These are phyloP conservation scores for Cistogaster globosa DNA, from an alignment of 2,888 invertebrate species.

Conservation along the genomic window DNA sequence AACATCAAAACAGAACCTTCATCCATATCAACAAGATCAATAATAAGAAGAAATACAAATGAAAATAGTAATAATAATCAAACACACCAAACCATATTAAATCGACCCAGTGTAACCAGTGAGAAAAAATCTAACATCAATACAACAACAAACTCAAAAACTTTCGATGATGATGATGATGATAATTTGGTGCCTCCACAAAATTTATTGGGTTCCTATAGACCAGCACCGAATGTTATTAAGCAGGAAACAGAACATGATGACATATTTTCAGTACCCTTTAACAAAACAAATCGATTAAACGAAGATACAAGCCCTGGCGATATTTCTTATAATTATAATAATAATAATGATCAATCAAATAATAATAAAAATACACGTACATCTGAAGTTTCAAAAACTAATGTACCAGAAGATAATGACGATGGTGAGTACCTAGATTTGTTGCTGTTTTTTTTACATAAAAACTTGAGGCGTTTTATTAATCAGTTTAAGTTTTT, in stretches of 20 bases:
- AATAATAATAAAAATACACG: not conserved
- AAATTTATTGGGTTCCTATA: conserved; percentile 39
- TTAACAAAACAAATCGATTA: not conserved
- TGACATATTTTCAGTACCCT: conserved; percentile 53
- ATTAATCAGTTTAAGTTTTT: too few species aligned
- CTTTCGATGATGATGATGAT: conserved; percentile 35
- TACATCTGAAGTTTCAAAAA: not conserved
- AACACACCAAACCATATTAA: not conserved
- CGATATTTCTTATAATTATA: not conserved
- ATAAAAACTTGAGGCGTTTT: too few species aligned
- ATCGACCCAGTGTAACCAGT: not conserved
- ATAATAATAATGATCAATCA: not conserved
- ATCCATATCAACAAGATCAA: not conserved
- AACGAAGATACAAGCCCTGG: not conserved
- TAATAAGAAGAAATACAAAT: not conserved
- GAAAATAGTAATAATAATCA: not conserved
- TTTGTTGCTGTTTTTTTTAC: not conserved
- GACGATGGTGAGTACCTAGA: conserved; percentile 51
- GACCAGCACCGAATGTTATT: conserved; percentile 15
- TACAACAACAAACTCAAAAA: not conserved
- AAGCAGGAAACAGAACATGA: conserved; percentile 59
- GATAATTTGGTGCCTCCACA: conserved; percentile 55
- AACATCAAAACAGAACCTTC: conserved; percentile 44
- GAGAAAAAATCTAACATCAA: not conserved
- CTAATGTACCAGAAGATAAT: not conserved